Conservation (phyloP, 2,113 vertebrate genomes). For the Myodes glareolus region DNA sequence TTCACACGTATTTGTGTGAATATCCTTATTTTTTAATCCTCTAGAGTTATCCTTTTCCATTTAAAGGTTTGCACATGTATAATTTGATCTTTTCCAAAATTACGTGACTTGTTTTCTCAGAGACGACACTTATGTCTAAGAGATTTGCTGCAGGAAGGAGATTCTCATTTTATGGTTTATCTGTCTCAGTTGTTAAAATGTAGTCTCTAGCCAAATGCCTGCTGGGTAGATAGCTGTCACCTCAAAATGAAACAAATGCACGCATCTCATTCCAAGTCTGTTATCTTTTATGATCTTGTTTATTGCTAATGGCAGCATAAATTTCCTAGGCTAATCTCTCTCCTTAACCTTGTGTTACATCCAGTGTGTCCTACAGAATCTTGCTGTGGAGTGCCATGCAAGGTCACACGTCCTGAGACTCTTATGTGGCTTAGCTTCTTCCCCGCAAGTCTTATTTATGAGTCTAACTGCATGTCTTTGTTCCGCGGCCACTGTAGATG, state of each 20-base stretch:
- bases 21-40: neutral
- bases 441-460: neutral
- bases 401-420: neutral
- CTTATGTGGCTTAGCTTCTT: neutral
- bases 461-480: neutral
- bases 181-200: constrained; percentile 1
- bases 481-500: neutral
- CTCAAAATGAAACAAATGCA: constrained; percentile 31
- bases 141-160: neutral
- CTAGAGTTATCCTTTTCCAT: neutral
- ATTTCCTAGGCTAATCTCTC: constrained; percentile 10
- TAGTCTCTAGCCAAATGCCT: constrained; percentile 28
- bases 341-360: neutral
- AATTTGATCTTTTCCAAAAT: neutral
- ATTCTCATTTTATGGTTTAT: neutral
- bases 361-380: neutral
- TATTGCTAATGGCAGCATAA: constrained; percentile 40
- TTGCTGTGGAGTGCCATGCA: neutral
- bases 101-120: neutral
- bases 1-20: neutral
- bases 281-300: constrained; percentile 44
- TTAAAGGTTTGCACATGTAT: neutral
- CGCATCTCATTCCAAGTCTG: neutral
- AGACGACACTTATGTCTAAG: neutral
- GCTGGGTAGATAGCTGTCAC: neutral